Evolutionary conservation across 2,888 invertebrate genomes (phyloP).

Genomic region (Romanomermis culicivorax): DNA sequence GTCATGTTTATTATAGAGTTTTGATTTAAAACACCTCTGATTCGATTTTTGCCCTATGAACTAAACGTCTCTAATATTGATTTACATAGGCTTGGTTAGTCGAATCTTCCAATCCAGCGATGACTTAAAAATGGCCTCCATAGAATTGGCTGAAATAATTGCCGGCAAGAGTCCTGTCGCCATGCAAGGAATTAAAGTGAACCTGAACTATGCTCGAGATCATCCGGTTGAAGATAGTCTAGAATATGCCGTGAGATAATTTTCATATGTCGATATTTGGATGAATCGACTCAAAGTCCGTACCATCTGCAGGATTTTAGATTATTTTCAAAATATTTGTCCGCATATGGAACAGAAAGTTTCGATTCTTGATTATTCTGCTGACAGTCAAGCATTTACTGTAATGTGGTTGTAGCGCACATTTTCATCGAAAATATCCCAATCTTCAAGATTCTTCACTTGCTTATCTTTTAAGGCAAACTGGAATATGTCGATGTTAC

Average conservation of each 20-base stretch:
- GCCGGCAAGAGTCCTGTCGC: constrained; percentile 79
- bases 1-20: neutral
- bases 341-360: neutral
- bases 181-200: constrained; percentile 67
- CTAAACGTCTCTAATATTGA: constrained; percentile 9
- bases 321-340: neutral
- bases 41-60: neutral
- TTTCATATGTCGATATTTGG: neutral
- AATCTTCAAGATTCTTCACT: neutral
- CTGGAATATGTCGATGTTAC: constrained; percentile 62
- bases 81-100: constrained; percentile 58
- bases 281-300: no score
- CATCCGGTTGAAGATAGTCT: constrained; percentile 65
- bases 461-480: constrained; percentile 39
- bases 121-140: constrained; percentile 47
- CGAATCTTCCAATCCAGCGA: constrained; percentile 47
- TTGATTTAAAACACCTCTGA: neutral
- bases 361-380: neutral
- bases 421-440: neutral
- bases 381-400: no score
- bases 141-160: constrained; percentile 54
- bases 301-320: neutral
- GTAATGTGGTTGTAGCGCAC: no score
- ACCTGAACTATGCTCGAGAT: constrained; percentile 58
- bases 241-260: constrained; percentile 56